Evolutionary conservation across 2,888 invertebrate species (phyloP), one percentile per base, ranked within the genome.

Genomic region (Callosobruchus maculatus): DNA sequence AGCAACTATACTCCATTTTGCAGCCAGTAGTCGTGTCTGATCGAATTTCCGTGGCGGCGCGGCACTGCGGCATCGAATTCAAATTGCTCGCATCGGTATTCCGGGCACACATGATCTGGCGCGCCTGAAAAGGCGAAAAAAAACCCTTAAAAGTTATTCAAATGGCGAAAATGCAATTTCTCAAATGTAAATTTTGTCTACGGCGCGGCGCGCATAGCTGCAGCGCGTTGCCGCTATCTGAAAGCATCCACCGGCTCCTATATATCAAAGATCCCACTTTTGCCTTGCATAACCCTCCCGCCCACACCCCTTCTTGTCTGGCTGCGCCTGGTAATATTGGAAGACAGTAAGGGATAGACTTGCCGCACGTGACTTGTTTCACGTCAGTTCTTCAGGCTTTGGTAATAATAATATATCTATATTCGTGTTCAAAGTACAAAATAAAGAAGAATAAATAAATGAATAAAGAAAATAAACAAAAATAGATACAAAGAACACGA

Each of bases 81-180:
- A 78, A 80, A 79, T 77, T 76, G 77, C 73, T 75, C 75, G 73
- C 78, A 78, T 79, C 77, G 77, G 75, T 77, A 80, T 79, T 80
- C 80, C 72, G 68, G 71, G 74, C 79, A 76, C 79, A 74, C 74
- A 74, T 73, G 73, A 74, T 74, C 70, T 73, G 75, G 70, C 72
- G 72, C 73, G 70, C 68, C 71, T 70, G 49, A 72, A 67, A 72
- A 72, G 69, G 68, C 73, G 73, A 49, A 72, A 68, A n/a, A 68
- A 74, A 68, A 71, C 71, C 74, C 77, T 77, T 78, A 76, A 77
- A 76, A 78, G 76, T 77, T 78, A 77, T 78, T 78, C 79, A 78
- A 80, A 80, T 78, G 79, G 76, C 75, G 76, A 76, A 80, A 80
- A 80, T 78, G 77, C 76, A 80, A 80, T 80, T 80, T 80, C 78